Percentiles rank a stretch among this genome's conserved stretches.
phyloP scores from a whole-genome alignment of 2,797 vertebrate species.

The Accipiter minullus region DNA sequence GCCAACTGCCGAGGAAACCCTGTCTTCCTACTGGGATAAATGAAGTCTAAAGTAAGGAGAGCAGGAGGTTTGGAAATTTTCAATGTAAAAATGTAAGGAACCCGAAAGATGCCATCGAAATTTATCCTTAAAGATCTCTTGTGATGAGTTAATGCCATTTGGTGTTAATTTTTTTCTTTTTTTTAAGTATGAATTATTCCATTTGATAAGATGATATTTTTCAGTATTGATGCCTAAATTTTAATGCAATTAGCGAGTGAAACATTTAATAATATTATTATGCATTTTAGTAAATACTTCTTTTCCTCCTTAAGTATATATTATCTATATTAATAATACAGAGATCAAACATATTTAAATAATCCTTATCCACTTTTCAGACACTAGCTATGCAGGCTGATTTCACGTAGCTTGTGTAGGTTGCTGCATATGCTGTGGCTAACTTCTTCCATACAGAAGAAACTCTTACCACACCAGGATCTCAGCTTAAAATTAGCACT shows the following conservation, averaged over 20 bases:
- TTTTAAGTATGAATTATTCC: conserved; percentile 33
- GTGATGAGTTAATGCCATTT: conserved; percentile 36
- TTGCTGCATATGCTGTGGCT: background rate
- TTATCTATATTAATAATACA: background rate
- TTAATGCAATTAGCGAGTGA: background rate
- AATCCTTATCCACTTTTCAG: background rate
- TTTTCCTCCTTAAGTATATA: background rate
- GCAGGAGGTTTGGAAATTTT: conserved; percentile 74
- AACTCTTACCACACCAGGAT: background rate
- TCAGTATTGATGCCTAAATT: background rate
- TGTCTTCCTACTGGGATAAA: conserved; percentile 76
- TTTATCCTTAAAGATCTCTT: conserved; percentile 64
- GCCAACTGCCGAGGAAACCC: conserved; percentile 71
- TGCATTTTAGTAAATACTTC: background rate
- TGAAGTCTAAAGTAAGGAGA: conserved; percentile 71
- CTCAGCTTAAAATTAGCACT: background rate
- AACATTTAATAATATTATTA: background rate
- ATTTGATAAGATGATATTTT: conserved; percentile 24
- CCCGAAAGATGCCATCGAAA: conserved; percentile 67
- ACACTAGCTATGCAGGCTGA: rapidly evolving
- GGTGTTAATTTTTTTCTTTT: background rate
- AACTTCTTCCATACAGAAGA: background rate
- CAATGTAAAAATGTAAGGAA: conserved; percentile 70
- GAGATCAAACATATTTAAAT: background rate
- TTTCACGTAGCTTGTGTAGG: background rate